Base-by-base conservation (phyloP, 2,888 invertebrate species). In the Megaustenia siamemsis region DNA sequence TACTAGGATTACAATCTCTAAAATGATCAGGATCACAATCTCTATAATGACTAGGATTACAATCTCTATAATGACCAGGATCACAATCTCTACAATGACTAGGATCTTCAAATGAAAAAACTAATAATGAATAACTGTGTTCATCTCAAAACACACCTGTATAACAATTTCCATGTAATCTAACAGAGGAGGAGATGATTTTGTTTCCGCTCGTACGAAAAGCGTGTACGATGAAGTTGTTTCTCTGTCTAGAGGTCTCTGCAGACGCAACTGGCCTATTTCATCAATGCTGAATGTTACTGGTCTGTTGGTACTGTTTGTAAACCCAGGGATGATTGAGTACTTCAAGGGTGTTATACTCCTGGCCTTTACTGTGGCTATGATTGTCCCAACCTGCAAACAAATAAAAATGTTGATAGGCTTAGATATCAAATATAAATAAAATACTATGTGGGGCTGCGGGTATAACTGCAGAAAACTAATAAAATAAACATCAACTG, bases 201-300 rank as follows among this genome's bases (percentile, higher is more conserved):
- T 95, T 0, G 96, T 96, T 92, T 97, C 96, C 0, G 96, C 96
- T 45, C 96, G 94, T 18, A 94, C 89, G 8, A 92, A 91, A 63
- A 94, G 86, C 49, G 89, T 91, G 87, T 92, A 94, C 4, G 90
- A 87, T 15, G 91, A 86, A 73, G 95, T 95, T 18, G 95, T 94
- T 94, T 98, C 98, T 91, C 97, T 96, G 94, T 98, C 98, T 84
- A 98, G 95, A 63, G 96, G 95, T 91, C 96, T 96, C 92, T 97
- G 89, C 28, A 93, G 90, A 35, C 86, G 89, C 5, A 94, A 89
- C 86, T 91, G 90, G 8, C 93, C 93, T 82, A 86, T 78, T n/a
- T 86, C 86, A 71, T 89, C 89, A 28, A 92, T 89, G 53, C 83
- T 78, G 87, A 92, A 97, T 88, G 88, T 87, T 10, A 89, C 86